Percentiles rank a stretch among this genome's conserved stretches.
These are phyloP conservation scores for Cerceris rybyensis DNA, from an alignment of 2,888 invertebrate species.

Conservation along the genomic window DNA sequence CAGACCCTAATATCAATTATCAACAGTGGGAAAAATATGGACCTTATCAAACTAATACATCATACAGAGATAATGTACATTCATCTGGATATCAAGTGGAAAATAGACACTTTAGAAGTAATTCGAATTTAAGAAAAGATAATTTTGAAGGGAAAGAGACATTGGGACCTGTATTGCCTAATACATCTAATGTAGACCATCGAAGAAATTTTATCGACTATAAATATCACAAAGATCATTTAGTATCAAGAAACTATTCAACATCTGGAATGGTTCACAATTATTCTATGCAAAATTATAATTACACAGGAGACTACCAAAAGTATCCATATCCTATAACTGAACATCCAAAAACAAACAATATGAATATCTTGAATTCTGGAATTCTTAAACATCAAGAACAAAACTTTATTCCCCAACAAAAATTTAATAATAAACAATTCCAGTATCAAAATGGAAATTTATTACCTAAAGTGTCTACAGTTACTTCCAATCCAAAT, in stretches of 20 bases:
- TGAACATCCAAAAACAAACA: constrained; percentile 64
- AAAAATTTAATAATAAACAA: constrained; percentile 67
- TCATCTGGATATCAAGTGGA: constrained; percentile 68
- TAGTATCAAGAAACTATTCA: constrained; percentile 65
- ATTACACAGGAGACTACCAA: constrained; percentile 72
- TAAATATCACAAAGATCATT: constrained; percentile 73
- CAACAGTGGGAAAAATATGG: constrained; percentile 76
- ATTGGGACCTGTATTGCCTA: constrained; percentile 45
- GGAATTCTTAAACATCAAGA: constrained; percentile 71
- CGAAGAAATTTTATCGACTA: constrained; percentile 67
- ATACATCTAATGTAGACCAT: constrained; percentile 60
- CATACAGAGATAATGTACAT: constrained; percentile 74
- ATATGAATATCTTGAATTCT: constrained; percentile 47
- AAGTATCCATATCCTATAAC: constrained; percentile 75
- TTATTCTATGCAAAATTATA: constrained; percentile 75
- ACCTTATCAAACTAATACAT: constrained; percentile 67
- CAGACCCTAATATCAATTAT: constrained; percentile 70
- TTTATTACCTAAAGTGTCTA: constrained; percentile 63
- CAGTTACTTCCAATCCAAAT: constrained; percentile 57
- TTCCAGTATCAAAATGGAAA: constrained; percentile 66
- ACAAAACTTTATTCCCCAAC: constrained; percentile 64
- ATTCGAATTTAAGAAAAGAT: constrained; percentile 72
- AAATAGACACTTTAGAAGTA: constrained; percentile 68
- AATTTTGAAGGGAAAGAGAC: constrained; percentile 66
- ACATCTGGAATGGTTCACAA: constrained; percentile 71